phyloP scores from a whole-genome alignment of 2,797 vertebrate genomes.

The Lindbergichthys nudifrons region DNA sequence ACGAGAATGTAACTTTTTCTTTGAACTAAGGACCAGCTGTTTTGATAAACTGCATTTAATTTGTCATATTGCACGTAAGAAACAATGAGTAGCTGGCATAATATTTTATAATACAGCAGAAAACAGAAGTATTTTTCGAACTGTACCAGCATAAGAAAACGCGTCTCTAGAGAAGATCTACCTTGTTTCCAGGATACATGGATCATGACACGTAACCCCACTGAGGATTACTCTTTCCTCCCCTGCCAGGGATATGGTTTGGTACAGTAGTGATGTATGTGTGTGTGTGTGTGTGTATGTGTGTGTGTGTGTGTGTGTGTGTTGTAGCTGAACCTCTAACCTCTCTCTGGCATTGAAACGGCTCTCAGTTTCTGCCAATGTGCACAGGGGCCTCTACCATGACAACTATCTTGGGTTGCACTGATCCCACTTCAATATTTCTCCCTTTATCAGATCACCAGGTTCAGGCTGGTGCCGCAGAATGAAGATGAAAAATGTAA shows the following conservation, averaged over 20 bases:
- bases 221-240: constrained; percentile 17
- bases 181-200: constrained; percentile 47
- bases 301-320: constrained; percentile 7
- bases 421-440: constrained; percentile 45
- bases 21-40: background rate
- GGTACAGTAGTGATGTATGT: constrained; percentile 1
- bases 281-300: constrained; percentile 3
- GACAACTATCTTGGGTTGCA: constrained; percentile 42
- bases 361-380: no score
- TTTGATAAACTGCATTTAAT: background rate
- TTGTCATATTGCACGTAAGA: background rate
- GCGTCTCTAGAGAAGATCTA: constrained; percentile 20
- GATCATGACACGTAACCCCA: constrained; percentile 40
- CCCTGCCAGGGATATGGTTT: constrained; percentile 25
- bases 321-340: constrained; percentile 37
- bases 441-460: constrained; percentile 39
- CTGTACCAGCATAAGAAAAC: constrained; percentile 18
- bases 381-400: constrained; percentile 43
- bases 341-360: constrained; percentile 50
- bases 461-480: constrained; percentile 35
- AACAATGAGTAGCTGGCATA: background rate
- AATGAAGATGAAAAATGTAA: background rate
- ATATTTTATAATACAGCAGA: background rate
- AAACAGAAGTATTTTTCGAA: background rate
- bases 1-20: no score